Percentiles rank a stretch among this genome's conserved stretches.
Conservation (phyloP, 2,113 vertebrate genomes). For the Scolopax mira region DNA sequence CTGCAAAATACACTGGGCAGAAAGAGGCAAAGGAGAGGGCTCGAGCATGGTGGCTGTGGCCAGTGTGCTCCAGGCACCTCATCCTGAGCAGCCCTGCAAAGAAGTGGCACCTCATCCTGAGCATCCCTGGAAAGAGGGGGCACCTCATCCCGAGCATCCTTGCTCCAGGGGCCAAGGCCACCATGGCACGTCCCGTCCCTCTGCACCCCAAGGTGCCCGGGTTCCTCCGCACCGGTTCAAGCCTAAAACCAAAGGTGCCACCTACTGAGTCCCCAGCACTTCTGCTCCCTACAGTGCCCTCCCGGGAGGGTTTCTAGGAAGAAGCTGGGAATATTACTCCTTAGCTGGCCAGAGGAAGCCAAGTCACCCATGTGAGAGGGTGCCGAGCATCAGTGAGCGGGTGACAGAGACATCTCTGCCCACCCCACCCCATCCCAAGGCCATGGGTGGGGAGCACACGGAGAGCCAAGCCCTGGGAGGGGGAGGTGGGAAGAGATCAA, state of each 20-base stretch:
- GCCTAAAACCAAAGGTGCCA: conserved; percentile 3
- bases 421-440: not conserved
- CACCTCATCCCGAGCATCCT: not conserved
- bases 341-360: not conserved
- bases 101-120: not conserved
- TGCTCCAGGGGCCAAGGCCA: not conserved
- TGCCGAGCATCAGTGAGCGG: not conserved
- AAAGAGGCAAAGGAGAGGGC: not conserved
- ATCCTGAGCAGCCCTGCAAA: too few relatives aligned
- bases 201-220: not conserved
- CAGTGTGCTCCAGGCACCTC: fast-evolving
- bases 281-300: not conserved
- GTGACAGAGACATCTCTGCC: not conserved
- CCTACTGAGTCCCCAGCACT: not conserved
- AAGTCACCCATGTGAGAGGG: not conserved
- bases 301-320: not conserved
- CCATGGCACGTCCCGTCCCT: fast-evolving
- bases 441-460: fast-evolving
- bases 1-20: not conserved
- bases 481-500: too few relatives aligned
- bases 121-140: not conserved
- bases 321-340: not conserved
- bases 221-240: not conserved
- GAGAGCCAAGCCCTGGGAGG: not conserved
- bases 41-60: fast-evolving